phyloP scores from a whole-genome alignment of 64 coral and sea anemone species.

The Porites australiensis region DNA sequence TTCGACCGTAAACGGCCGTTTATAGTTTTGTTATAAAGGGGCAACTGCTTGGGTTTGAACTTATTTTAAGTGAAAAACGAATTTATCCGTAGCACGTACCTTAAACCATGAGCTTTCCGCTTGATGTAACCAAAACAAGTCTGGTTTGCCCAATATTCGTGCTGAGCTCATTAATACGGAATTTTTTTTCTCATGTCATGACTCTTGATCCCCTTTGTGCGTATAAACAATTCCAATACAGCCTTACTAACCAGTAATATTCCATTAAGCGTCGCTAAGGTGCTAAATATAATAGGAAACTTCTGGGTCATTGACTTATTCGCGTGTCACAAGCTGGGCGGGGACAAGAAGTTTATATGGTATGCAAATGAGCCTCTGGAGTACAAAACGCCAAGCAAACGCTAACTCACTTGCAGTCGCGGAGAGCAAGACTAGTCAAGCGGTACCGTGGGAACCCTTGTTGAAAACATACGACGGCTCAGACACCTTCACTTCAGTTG shows the following conservation, averaged over 20 bases:
- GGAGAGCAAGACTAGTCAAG: not conserved
- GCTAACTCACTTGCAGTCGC: not conserved
- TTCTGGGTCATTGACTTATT: conserved; percentile 32
- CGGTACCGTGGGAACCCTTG: not conserved
- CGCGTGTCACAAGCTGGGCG: not conserved
- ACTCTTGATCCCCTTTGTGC: conserved; percentile 41
- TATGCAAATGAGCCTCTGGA: conserved; percentile 23
- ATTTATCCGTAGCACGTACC: not conserved
- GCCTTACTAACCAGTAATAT: conserved; percentile 26
- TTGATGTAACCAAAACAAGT: not conserved
- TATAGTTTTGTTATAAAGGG: not conserved
- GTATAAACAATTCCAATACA: conserved; percentile 26
- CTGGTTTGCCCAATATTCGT: conserved; percentile 45
- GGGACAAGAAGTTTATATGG: conserved; percentile 23
- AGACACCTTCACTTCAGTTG: not conserved
- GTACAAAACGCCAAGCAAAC: conserved; percentile 2
- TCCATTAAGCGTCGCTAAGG: conserved; percentile 21
- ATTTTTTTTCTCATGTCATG: not conserved
- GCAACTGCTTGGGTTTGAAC: too few species aligned
- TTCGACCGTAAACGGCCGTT: not conserved
- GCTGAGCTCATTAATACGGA: not conserved
- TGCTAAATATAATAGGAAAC: conserved; percentile 42
- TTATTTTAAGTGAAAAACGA: too few species aligned
- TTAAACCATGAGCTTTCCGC: not conserved
- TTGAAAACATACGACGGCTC: not conserved